A percentile compares a stretch with the other conserved stretches of the same genome.
These are phyloP conservation scores for Bolborhynchus lineola DNA, from an alignment of 2,113 vertebrate genomes.

Conservation along the genomic window DNA sequence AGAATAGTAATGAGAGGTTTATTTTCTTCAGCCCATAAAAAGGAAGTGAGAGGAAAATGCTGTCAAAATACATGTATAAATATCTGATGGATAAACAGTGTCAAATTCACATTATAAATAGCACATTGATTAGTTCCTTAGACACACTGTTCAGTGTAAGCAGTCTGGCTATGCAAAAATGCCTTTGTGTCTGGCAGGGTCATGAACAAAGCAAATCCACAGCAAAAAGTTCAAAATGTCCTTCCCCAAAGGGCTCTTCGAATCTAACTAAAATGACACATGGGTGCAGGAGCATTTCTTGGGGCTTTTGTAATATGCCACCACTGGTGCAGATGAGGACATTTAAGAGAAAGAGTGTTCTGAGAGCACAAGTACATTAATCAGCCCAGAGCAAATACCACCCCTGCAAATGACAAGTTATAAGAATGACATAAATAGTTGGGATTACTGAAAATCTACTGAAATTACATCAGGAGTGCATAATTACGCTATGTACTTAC, in stretches of 20 bases:
- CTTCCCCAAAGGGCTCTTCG: not conserved
- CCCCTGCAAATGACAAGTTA: not conserved
- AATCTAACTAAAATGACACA: not conserved
- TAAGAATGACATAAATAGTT: not conserved
- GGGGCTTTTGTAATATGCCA: not conserved
- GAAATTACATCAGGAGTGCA: not conserved
- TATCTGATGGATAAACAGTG: not conserved
- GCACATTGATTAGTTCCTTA: not conserved
- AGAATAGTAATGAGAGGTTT: not conserved
- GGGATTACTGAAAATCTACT: not conserved
- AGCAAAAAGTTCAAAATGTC: not conserved
- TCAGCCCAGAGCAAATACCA: not conserved
- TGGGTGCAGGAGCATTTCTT: not conserved
- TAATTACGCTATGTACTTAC: not conserved
- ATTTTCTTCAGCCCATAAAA: not conserved
- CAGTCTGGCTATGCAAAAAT: not conserved
- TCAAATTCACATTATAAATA: not conserved
- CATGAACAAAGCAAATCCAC: not conserved
- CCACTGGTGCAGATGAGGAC: not conserved
- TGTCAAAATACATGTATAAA: not conserved
- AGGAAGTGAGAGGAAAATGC: not conserved
- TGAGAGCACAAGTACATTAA: not conserved
- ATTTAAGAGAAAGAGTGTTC: not conserved
- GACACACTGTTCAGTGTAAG: not conserved
- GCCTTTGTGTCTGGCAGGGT: not conserved